Conservation (phyloP, 2,888 invertebrate species). For the Aporophyla nigra region DNA sequence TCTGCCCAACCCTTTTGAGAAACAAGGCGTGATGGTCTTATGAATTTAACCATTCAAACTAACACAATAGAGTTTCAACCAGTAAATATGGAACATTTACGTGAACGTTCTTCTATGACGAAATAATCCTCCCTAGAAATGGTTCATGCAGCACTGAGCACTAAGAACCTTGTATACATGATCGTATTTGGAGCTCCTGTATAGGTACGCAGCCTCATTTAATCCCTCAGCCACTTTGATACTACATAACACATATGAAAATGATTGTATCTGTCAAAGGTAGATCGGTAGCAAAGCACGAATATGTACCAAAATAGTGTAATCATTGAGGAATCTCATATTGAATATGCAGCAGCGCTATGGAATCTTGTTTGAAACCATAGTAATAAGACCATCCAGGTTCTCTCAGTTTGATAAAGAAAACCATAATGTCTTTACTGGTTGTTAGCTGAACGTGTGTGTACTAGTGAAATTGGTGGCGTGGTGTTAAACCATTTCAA, state of each 20-base stretch:
- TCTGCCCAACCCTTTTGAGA: no score
- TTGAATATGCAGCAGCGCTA: background rate
- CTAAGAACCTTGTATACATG: conserved; percentile 6
- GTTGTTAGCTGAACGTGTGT: no score
- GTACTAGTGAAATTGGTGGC: background rate
- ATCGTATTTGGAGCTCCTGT: background rate
- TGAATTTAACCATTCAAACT: conserved; percentile 1
- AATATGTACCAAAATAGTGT: background rate
- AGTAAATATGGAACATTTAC: background rate
- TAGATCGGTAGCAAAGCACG: background rate
- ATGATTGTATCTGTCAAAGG: background rate
- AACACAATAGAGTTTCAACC: background rate
- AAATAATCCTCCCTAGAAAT: background rate
- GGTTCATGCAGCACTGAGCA: background rate
- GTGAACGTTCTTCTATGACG: background rate
- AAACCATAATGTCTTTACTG: no score
- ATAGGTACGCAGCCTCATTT: background rate
- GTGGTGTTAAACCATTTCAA: background rate
- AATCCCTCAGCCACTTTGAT: background rate
- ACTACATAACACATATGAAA: background rate
- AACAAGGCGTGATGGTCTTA: no score
- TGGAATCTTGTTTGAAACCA: background rate
- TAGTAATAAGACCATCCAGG: background rate
- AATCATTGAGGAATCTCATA: background rate
- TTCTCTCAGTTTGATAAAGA: background rate